A percentile compares a stretch with the other conserved stretches of the same genome.
Evolutionary conservation across 2,888 invertebrate genomes (phyloP).

Genomic region (Campoletis raptor): DNA sequence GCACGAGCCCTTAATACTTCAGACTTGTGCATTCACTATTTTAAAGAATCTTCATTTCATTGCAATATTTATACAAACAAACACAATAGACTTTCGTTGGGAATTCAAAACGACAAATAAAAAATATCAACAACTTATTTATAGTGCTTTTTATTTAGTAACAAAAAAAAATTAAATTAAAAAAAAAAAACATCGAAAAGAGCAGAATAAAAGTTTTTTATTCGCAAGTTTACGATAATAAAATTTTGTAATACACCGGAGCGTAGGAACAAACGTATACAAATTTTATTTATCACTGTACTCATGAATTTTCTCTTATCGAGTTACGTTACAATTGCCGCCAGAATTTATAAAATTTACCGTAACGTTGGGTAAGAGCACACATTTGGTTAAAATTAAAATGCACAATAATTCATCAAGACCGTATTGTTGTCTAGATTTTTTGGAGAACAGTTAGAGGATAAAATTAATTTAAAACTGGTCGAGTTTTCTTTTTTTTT

Average conservation of each 20-base stretch:
- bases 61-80: not conserved
- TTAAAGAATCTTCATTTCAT: not conserved
- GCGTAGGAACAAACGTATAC: not conserved
- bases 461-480: too few species aligned
- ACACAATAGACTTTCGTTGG: not conserved
- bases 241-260: not conserved
- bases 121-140: not conserved
- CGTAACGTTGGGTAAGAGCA: too few species aligned
- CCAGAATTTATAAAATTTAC: too few species aligned
- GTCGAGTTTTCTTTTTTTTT: too few species aligned
- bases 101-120: not conserved
- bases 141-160: not conserved
- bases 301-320: too few species aligned
- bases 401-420: too few species aligned
- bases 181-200: not conserved
- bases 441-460: too few species aligned
- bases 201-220: not conserved
- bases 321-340: too few species aligned
- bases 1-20: conserved; percentile 14
- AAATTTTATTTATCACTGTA: not conserved
- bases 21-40: not conserved
- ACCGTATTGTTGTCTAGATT: too few species aligned
- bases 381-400: too few species aligned
- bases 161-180: not conserved
- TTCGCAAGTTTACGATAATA: not conserved